phyloP scores from a whole-genome alignment of 2,888 invertebrate genomes.

The Smittia sp. region DNA sequence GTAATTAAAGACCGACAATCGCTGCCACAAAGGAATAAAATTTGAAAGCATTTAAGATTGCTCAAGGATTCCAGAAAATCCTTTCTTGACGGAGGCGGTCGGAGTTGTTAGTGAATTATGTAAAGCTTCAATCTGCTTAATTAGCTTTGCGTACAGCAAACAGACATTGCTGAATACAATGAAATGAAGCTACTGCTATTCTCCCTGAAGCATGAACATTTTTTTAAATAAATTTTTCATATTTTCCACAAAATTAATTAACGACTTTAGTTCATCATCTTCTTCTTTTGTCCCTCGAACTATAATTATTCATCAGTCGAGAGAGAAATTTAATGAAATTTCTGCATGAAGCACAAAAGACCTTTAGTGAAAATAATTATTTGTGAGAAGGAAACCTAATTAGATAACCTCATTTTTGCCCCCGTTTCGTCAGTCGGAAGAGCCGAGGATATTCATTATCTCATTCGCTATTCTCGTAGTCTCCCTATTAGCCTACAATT shows the following conservation, averaged over 20 bases:
- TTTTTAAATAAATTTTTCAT: not conserved
- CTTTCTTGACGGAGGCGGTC: not conserved
- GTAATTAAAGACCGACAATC: slow-evolving; percentile 1
- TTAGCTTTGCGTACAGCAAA: too few species aligned
- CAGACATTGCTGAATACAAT: too few species aligned
- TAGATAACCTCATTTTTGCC: slow-evolving; percentile 10
- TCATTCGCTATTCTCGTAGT: not conserved
- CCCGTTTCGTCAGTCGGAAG: not conserved
- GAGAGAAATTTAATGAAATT: not conserved
- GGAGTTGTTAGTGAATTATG: too few species aligned
- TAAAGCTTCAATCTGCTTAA: too few species aligned
- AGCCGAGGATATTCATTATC: slow-evolving; percentile 9
- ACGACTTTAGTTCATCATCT: too few species aligned
- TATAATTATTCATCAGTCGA: not conserved
- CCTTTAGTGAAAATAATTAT: slow-evolving; percentile 7
- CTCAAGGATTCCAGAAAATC: not conserved
- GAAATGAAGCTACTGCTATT: too few species aligned
- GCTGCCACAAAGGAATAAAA: not conserved
- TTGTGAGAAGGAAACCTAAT: not conserved
- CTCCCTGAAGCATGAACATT: too few species aligned
- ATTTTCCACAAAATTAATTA: not conserved
- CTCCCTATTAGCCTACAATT: not conserved
- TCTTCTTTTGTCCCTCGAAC: not conserved
- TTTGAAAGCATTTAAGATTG: not conserved
- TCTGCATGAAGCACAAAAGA: not conserved